Evolutionary conservation across 2,797 vertebrate genomes (phyloP).

Genomic region (Rhabdophis nuchalis): DNA sequence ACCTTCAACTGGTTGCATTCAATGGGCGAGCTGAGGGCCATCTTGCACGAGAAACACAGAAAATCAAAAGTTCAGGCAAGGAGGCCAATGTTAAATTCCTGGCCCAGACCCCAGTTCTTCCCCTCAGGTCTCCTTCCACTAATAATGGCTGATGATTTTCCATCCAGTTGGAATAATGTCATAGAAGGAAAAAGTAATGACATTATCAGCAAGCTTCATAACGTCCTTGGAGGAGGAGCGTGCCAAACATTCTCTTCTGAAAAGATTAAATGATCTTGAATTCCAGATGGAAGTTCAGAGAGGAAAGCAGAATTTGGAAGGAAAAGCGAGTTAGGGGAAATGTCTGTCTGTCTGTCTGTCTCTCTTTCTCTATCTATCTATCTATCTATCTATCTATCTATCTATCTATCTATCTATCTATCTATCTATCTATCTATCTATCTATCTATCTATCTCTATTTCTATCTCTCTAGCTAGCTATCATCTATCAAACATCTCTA

Average conservation of each 20-base stretch:
- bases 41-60: neutral
- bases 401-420: neutral
- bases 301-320: neutral
- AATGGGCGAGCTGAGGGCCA: neutral
- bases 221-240: neutral
- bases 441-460: too few species aligned
- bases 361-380: too few species aligned
- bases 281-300: neutral
- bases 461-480: too few species aligned
- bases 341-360: neutral
- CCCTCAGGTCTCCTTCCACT: neutral
- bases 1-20: neutral
- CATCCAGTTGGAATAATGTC: neutral
- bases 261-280: neutral
- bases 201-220: neutral
- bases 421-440: too few species aligned
- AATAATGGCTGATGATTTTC: neutral
- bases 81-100: neutral
- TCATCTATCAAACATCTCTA: too few species aligned
- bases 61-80: neutral
- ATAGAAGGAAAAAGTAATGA: neutral
- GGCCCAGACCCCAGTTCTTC: neutral
- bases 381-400: neutral
- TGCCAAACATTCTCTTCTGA: neutral
- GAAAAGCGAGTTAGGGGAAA: neutral